Conservation (phyloP, 2,113 vertebrate genomes). For the Anolis sagrei region DNA sequence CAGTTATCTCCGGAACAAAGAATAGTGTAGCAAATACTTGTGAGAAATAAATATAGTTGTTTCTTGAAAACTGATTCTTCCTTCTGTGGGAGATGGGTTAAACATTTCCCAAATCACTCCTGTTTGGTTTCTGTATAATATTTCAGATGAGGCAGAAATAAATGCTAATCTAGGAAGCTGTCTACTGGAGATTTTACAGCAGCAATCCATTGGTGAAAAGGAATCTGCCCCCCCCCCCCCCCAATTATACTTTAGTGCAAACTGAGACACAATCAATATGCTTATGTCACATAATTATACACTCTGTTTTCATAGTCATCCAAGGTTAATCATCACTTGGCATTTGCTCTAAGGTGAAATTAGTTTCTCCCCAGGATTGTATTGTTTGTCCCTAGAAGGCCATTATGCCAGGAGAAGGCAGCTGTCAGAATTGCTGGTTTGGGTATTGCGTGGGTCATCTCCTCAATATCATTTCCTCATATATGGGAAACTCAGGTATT, state of each 20-base stretch:
- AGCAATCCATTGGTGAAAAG: not conserved
- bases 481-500: conserved; percentile 19
- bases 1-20: not conserved
- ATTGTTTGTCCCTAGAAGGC: not conserved
- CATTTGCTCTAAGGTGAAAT: not conserved
- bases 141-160: not conserved
- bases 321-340: not conserved
- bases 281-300: not conserved
- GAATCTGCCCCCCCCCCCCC: not conserved
- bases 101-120: not conserved
- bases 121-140: not conserved
- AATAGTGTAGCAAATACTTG: not conserved
- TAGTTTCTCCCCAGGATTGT: not conserved
- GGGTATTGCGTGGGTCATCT: not conserved
- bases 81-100: not conserved
- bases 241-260: not conserved
- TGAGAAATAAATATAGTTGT: not conserved
- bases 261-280: not conserved
- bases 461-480: not conserved
- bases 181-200: not conserved
- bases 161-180: not conserved
- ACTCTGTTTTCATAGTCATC: not conserved
- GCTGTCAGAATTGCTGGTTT: not conserved
- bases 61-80: not conserved
- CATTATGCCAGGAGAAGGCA: not conserved